Base-by-base conservation (phyloP, 2,797 vertebrate species). In the Spinibarbus caldwelli region DNA sequence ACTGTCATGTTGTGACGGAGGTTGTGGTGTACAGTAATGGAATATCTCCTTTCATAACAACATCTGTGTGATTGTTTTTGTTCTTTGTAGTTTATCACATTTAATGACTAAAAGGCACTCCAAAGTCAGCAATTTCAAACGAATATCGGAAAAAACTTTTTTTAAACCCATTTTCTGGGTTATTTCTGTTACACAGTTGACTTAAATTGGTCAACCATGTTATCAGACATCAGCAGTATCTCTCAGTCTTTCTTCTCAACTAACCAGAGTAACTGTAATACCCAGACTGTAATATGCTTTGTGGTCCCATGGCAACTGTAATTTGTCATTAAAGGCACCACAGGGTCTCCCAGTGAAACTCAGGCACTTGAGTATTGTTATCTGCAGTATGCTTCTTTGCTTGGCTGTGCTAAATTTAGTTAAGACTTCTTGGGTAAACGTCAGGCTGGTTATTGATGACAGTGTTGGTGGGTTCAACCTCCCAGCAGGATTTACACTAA, bases 351-450 rank as follows among this genome's bases (percentile, higher is more conserved):
- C 83, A 86, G 82, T 82, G 82, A 90, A 91, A 68, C 80, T 90
- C 90, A 90, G 90, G 85, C 90, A 91, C 73, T 54, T 1, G 52
- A 90, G 91, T 90, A 92, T 91, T 90, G 88, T 87, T 76, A 80
- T 86, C 80, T 68, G 62, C 2, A 59, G 85, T 85, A 78, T 45
- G 84, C 90, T 87, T 75, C 85, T 89, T 88, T 83, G 86, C 89
- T 90, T 83, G 82, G 85, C 89, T 91, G 90, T 91, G 87, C 92
- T 92, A 90, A 91, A 94, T 92, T 90, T 92, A 90, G 90, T 92
- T 92, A 84, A 88, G 89, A 89, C 84, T 70, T 85, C 89, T 47
- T 78, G 85, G 88, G 91, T 90, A 89, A 87, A 87, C 85, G 83
- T 87, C 89, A 88, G 87, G 89, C 89, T 89, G 86, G 80, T 91